Evolutionary conservation across 2,888 invertebrate species (phyloP), one percentile per base, ranked within the genome.

Genomic region (Baronia brevicornis): DNA sequence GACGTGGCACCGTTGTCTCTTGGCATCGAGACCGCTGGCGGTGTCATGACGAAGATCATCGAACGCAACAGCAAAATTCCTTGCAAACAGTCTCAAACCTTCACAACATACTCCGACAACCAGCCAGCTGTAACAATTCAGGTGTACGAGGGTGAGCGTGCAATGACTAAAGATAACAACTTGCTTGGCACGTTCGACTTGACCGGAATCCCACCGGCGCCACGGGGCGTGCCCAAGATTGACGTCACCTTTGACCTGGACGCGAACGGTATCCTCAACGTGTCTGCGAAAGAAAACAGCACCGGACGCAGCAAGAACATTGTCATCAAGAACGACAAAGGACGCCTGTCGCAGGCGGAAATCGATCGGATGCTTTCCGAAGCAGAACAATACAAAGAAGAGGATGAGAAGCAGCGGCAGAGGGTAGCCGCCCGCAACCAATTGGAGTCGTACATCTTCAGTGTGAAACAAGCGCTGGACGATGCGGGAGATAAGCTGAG

Each of bases 251-350:
- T n/a, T n/a, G n/a, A n/a, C n/a, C n/a, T n/a, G n/a, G n/a, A n/a
- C n/a, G n/a, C n/a, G n/a, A n/a, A n/a, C n/a, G n/a, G n/a, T n/a
- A n/a, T 33, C 36, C 64, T 92, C 43, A 92, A 92, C 57, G 93
- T 94, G 0, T 87, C 90, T 0, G 93, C 93, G n/a, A 85, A 88
- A 38, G 86, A 87, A 28, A 84, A 82, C 55, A 77, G 84, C 38
- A 78, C 85, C 1, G 87, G 80, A 27, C 90, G 89, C 41, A 86
- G 85, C 10, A 89, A 87, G 58, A 88, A 89, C 50, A 91, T 92
- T 42, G 89, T 89, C 14, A 92, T 92, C 39, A 90, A 89, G 49
- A 92, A 92, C 64, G 90, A 92, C 69, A 91, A 90, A 56, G 91
- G 91, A n/a, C n/a, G n/a, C 0, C 71, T 92, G 23, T 89, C 90